phyloP scores from a whole-genome alignment of 2,113 vertebrate genomes.

The Corythoichthys haematopterus region DNA sequence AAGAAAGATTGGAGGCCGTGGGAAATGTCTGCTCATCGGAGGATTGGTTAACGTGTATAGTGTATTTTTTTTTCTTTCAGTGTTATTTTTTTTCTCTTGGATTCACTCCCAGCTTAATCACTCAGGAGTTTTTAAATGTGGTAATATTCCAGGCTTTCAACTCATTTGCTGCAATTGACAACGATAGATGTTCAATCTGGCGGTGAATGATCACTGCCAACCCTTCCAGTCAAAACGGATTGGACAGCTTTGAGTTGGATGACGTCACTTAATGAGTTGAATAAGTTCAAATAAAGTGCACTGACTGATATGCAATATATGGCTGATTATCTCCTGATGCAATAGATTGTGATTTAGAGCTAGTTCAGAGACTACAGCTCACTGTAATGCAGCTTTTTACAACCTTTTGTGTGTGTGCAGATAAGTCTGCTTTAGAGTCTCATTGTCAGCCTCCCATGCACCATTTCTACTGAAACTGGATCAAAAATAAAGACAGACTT shows the following conservation, averaged over 20 bases:
- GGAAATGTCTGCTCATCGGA: constrained; percentile 27
- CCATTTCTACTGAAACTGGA: constrained; percentile 36
- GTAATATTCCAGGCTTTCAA: constrained; percentile 21
- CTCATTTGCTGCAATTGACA: not conserved
- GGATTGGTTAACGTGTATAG: constrained; percentile 16
- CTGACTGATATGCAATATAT: constrained; percentile 7
- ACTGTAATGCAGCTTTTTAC: constrained; percentile 22
- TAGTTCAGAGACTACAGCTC: constrained; percentile 16
- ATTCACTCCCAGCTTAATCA: constrained; percentile 12
- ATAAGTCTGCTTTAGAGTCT: constrained; percentile 31
- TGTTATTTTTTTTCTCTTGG: constrained; percentile 4
- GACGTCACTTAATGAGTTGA: not conserved
- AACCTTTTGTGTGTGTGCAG: constrained; percentile 33
- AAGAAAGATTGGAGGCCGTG: constrained; percentile 22
- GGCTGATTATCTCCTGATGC: constrained; percentile 45
- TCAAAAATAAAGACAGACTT: constrained; percentile 42
- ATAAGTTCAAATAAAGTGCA: constrained; percentile 31
- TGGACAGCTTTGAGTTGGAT: too few relatives aligned
- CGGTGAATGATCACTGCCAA: too few relatives aligned
- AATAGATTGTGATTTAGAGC: constrained; percentile 47
- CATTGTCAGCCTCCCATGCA: constrained; percentile 37
- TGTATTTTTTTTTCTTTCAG: constrained; percentile 12
- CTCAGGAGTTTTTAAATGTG: constrained; percentile 5
- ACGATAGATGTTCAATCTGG: not conserved
- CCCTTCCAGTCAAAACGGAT: too few relatives aligned